These are phyloP conservation scores for Mimachlamys varia DNA, from an alignment of 2,888 invertebrate genomes.

Conservation along the genomic window DNA sequence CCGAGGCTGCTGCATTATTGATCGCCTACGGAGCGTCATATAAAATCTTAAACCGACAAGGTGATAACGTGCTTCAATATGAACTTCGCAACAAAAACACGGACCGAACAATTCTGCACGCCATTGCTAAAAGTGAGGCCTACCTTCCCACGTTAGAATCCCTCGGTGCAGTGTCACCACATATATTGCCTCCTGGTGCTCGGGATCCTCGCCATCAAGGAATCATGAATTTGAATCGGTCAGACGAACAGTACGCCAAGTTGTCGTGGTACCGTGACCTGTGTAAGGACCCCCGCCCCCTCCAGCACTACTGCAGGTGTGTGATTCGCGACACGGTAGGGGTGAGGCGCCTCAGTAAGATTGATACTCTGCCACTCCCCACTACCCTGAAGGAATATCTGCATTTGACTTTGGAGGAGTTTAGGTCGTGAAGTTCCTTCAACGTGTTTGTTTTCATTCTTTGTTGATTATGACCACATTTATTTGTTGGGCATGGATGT, in stretches of 20 bases:
- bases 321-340: constrained; percentile 72
- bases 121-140: constrained; percentile 72
- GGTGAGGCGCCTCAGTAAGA: constrained; percentile 64
- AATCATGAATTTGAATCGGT: constrained; percentile 54
- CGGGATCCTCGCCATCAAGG: constrained; percentile 37
- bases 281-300: constrained; percentile 70
- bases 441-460: not conserved
- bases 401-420: constrained; percentile 57
- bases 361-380: constrained; percentile 73
- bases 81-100: constrained; percentile 68
- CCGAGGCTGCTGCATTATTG: constrained; percentile 75
- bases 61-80: constrained; percentile 70
- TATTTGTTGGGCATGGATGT: not conserved
- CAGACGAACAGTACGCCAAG: constrained; percentile 61
- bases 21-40: constrained; percentile 77
- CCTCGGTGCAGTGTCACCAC: constrained; percentile 57
- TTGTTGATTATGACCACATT: not conserved
- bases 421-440: constrained; percentile 23
- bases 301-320: constrained; percentile 78
- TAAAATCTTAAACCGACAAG: constrained; percentile 71
- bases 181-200: constrained; percentile 49
- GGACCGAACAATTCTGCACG: constrained; percentile 63
- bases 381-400: constrained; percentile 74
- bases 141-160: constrained; percentile 69
- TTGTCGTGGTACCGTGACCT: constrained; percentile 74